These are phyloP conservation scores for Ellobius talpinus DNA, from an alignment of 2,113 vertebrate species.

Conservation along the genomic window DNA sequence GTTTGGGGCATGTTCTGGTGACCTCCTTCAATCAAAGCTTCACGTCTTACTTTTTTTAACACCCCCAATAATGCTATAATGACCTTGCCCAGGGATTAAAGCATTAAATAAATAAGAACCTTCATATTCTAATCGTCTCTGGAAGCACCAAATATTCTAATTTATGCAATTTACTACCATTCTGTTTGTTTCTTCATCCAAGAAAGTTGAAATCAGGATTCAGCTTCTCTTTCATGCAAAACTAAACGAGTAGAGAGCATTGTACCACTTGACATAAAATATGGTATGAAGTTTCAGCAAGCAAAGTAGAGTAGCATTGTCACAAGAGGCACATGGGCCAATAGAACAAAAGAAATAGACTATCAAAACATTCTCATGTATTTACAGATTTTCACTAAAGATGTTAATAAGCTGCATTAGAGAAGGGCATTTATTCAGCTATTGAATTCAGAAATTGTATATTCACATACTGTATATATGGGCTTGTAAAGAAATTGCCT, in stretches of 20 bases:
- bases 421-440: not conserved
- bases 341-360: not conserved
- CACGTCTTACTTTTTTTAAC: not conserved
- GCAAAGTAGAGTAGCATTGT: not conserved
- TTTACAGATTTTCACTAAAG: not conserved
- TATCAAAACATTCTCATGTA: too few species aligned
- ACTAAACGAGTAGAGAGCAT: not conserved
- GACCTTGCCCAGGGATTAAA: not conserved
- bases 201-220: not conserved
- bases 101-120: not conserved
- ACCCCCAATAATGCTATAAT: not conserved
- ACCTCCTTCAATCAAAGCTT: not conserved
- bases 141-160: not conserved
- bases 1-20: too few species aligned
- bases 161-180: not conserved
- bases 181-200: not conserved
- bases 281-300: not conserved
- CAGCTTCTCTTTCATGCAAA: too few species aligned
- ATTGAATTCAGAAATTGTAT: not conserved
- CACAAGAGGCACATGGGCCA: too few species aligned
- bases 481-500: not conserved
- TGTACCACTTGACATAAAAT: not conserved
- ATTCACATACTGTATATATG: not conserved
- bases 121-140: not conserved
- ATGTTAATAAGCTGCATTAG: not conserved